Evolutionary conservation across 2,888 invertebrate genomes (phyloP).

Genomic region (Clistopyga incitator): DNA sequence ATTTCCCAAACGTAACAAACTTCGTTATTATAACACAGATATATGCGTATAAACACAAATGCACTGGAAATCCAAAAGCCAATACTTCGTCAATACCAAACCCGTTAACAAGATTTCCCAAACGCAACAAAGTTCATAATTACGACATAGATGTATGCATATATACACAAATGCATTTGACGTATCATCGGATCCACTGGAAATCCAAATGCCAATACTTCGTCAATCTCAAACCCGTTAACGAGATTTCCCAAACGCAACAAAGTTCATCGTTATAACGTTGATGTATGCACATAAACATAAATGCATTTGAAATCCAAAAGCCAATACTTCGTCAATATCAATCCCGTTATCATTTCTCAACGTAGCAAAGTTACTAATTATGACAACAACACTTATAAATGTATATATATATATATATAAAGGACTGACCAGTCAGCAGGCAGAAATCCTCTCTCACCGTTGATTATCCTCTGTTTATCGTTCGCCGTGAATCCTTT

Average conservation of each 20-base stretch:
- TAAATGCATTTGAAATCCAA: neutral
- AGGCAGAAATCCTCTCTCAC: conserved; percentile 33
- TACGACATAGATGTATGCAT: neutral
- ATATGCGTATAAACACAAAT: neutral
- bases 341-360: neutral
- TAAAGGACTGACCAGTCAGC: conserved; percentile 36
- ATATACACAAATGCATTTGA: too few relatives aligned
- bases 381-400: neutral
- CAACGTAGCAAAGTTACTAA: neutral
- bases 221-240: too few relatives aligned
- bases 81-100: neutral
- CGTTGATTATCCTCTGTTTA: conserved; percentile 46
- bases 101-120: neutral
- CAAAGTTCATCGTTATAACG: too few relatives aligned
- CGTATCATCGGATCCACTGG: too few relatives aligned
- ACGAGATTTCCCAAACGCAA: too few relatives aligned
- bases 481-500: conserved; percentile 29
- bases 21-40: too few relatives aligned
- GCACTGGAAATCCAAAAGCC: neutral
- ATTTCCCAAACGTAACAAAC: too few relatives aligned
- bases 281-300: conserved; percentile 7
- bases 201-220: too few relatives aligned
- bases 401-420: too few relatives aligned
- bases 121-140: neutral
- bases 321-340: conserved; percentile 1